Conservation (phyloP, 2,113 vertebrate species). For the Urocitellus parryii region DNA sequence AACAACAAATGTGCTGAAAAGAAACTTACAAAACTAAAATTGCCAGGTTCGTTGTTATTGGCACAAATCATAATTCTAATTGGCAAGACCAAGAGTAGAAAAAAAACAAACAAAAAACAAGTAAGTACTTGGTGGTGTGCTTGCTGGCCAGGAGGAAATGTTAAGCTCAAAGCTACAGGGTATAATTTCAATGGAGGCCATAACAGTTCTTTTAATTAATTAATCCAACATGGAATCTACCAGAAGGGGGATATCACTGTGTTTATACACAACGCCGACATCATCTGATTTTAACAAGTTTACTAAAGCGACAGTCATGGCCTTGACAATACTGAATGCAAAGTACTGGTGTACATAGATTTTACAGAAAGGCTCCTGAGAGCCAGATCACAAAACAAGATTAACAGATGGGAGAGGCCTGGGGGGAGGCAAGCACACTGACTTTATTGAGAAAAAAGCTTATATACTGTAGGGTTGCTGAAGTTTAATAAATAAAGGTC, state of each 20-base stretch:
- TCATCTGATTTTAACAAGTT: constrained; percentile 87
- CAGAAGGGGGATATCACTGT: constrained; percentile 74
- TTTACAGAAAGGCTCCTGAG: constrained; percentile 81
- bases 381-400: constrained; percentile 83
- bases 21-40: constrained; percentile 64
- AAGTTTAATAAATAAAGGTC: constrained; percentile 99
- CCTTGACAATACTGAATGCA: constrained; percentile 89
- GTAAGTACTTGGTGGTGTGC: not conserved
- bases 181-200: not conserved
- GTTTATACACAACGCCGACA: constrained; percentile 86
- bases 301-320: constrained; percentile 87
- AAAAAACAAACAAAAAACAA: not conserved
- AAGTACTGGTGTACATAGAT: constrained; percentile 88
- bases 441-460: constrained; percentile 91
- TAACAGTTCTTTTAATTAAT: constrained; percentile 65
- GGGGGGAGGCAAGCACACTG: constrained; percentile 88
- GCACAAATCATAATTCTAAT: not conserved
- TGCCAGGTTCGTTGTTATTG: constrained; percentile 29
- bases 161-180: not conserved
- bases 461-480: constrained; percentile 90
- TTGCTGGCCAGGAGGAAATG: not conserved
- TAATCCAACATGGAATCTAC: constrained; percentile 59
- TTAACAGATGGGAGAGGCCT: constrained; percentile 84
- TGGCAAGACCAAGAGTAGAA: constrained; percentile 10
- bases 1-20: constrained; percentile 78